phyloP scores from a whole-genome alignment of 2,888 invertebrate species.

The Heliconius aoede region DNA sequence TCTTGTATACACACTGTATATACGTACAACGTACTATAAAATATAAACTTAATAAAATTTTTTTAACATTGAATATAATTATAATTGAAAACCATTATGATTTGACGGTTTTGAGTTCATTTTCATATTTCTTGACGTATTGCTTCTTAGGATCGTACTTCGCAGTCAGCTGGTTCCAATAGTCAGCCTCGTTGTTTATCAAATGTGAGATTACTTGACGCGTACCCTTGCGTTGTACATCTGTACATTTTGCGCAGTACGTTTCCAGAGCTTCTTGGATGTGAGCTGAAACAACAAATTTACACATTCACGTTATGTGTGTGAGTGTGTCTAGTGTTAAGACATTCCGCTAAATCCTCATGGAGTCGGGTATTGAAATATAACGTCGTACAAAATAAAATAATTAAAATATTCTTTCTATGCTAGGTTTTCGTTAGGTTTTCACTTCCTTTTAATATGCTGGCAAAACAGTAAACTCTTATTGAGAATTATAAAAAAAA shows the following conservation, averaged over 20 bases:
- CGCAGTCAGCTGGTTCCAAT: slow-evolving; percentile 59
- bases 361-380: too few relatives aligned
- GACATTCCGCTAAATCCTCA: too few relatives aligned
- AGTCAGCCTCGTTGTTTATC: slow-evolving; percentile 63
- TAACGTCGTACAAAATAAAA: too few relatives aligned
- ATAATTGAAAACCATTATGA: slow-evolving; percentile 33
- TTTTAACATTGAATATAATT: neutral
- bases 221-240: slow-evolving; percentile 58
- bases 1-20: neutral
- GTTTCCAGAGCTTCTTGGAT: slow-evolving; percentile 68
- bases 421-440: too few relatives aligned
- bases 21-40: neutral
- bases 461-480: neutral
- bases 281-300: slow-evolving; percentile 56
- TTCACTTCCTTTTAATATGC: neutral
- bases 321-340: too few relatives aligned
- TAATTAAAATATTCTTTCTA: too few relatives aligned
- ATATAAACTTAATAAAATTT: neutral
- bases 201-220: slow-evolving; percentile 50
- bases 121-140: slow-evolving; percentile 55
- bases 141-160: slow-evolving; percentile 62
- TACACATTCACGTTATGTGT: too few relatives aligned
- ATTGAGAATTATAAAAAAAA: neutral
- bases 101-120: slow-evolving; percentile 56
- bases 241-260: slow-evolving; percentile 68